Conservation (phyloP, 2,797 vertebrate species). For the Artibeus lituratus region DNA sequence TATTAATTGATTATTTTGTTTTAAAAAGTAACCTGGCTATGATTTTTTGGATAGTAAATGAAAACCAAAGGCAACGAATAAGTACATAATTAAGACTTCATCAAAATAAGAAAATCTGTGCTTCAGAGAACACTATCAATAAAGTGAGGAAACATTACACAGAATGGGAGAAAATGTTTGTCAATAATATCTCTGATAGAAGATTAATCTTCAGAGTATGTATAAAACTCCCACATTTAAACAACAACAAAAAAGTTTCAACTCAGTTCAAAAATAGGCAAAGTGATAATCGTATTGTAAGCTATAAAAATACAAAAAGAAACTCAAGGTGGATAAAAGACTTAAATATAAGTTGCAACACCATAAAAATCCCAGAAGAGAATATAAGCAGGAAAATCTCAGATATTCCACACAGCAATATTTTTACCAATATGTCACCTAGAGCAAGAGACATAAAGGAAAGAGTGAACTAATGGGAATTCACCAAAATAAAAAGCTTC, state of each 20-base stretch:
- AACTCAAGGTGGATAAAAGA: too few species aligned
- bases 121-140: not conserved
- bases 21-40: not conserved
- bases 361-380: too few species aligned
- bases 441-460: too few species aligned
- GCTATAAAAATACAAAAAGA: not conserved
- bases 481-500: too few species aligned
- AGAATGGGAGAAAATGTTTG: not conserved
- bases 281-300: not conserved
- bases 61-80: not conserved
- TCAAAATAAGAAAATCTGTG: slow-evolving; percentile 23
- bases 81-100: not conserved
- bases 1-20: not conserved
- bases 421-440: too few species aligned
- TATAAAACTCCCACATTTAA: not conserved
- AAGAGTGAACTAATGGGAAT: too few species aligned
- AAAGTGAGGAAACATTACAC: not conserved
- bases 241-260: not conserved
- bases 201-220: not conserved
- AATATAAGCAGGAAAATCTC: too few species aligned
- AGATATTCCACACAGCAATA: too few species aligned
- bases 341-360: too few species aligned
- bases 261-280: not conserved
- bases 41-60: not conserved
- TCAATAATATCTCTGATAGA: not conserved